Evolutionary conservation across 2,888 invertebrate genomes (phyloP).

Genomic region (Drosophila histrio): DNA sequence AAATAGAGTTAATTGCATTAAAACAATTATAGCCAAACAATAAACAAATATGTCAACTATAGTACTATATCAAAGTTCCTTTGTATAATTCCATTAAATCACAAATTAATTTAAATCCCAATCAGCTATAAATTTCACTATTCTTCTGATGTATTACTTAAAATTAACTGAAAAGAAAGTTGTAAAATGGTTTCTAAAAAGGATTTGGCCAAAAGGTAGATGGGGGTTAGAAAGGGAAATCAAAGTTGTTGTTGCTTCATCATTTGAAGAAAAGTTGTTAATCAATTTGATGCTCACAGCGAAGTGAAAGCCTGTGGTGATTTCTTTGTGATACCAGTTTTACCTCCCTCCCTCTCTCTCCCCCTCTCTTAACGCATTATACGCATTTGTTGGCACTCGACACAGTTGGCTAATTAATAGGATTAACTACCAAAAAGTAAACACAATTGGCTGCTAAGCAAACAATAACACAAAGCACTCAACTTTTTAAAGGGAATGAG

Average conservation of each 20-base stretch:
- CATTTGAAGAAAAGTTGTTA: constrained; percentile 26
- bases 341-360: neutral
- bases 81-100: neutral
- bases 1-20: too few relatives aligned
- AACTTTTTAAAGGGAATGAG: constrained; percentile 30
- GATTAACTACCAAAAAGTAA: constrained; percentile 77
- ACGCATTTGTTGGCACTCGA: constrained; percentile 44
- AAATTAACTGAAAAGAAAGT: neutral
- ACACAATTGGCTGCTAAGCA: constrained; percentile 71
- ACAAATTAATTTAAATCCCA: neutral
- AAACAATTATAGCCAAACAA: too few relatives aligned
- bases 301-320: constrained; percentile 14
- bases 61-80: too few relatives aligned
- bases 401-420: constrained; percentile 72
- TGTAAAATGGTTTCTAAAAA: neutral
- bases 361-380: constrained; percentile 10
- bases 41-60: too few relatives aligned
- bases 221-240: neutral
- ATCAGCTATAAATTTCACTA: neutral
- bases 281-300: constrained; percentile 45
- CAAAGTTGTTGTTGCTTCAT: constrained; percentile 26
- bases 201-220: neutral
- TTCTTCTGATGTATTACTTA: neutral
- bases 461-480: constrained; percentile 75
- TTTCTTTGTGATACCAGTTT: constrained; percentile 26